Evolutionary conservation across 2,113 vertebrate species (phyloP).

Genomic region (Eubucco bourcierii): DNA sequence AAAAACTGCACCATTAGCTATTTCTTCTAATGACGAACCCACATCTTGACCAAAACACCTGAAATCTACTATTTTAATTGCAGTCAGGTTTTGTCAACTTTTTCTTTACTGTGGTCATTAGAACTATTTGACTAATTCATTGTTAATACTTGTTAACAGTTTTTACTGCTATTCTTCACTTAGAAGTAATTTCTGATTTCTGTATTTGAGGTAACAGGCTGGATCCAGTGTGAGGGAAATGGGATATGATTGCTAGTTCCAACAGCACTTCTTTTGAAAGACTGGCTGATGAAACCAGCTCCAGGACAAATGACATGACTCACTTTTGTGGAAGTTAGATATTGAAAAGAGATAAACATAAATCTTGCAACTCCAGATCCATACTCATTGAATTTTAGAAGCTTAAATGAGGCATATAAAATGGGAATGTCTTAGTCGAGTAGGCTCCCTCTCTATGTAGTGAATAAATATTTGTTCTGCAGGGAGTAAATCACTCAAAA

Average conservation of each 20-base stretch:
- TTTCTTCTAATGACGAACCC: neutral
- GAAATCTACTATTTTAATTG: constrained; percentile 37
- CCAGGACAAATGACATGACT: neutral
- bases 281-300: neutral
- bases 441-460: neutral
- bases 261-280: neutral
- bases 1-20: neutral
- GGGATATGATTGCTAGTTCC: neutral
- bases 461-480: neutral
- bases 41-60: constrained; percentile 2
- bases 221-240: neutral
- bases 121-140: neutral
- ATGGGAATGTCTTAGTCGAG: neutral
- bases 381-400: neutral
- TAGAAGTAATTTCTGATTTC: neutral
- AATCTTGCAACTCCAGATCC: neutral
- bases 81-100: neutral
- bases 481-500: neutral
- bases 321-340: neutral
- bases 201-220: neutral
- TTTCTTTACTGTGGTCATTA: neutral
- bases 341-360: constrained; percentile 2
- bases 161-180: neutral
- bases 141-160: neutral
- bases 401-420: neutral